Percentiles rank a stretch among this genome's conserved stretches.
Evolutionary conservation across 1,140 invertebrate species (phyloP).

Genomic region (Homalodisca vitripennis): DNA sequence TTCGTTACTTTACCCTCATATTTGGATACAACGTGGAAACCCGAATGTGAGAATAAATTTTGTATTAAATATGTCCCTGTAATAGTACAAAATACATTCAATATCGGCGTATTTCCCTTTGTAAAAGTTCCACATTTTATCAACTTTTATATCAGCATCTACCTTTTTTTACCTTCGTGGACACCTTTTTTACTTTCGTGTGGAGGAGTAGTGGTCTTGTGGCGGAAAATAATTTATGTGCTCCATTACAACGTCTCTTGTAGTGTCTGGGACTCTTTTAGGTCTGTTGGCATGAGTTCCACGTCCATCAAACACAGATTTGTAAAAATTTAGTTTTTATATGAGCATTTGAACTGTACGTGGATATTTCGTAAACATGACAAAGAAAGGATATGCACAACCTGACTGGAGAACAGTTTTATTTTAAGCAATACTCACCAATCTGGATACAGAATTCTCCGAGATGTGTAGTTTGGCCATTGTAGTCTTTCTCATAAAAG

Average conservation of each 20-base stretch:
- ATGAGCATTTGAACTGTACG: constrained; percentile 16
- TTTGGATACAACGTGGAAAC: too few relatives aligned
- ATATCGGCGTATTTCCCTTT: constrained; percentile 24
- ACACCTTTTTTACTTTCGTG: constrained; percentile 3
- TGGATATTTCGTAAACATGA: constrained; percentile 19
- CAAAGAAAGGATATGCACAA: background rate
- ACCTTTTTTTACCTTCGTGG: too few relatives aligned
- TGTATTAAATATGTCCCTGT: constrained; percentile 26
- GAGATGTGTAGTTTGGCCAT: background rate
- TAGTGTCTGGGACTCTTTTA: background rate
- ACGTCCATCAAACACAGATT: constrained; percentile 10
- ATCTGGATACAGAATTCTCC: background rate
- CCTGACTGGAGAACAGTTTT: background rate
- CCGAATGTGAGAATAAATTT: constrained; percentile 29
- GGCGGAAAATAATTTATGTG: constrained; percentile 21
- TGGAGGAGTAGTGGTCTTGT: constrained; percentile 22
- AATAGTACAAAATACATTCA: constrained; percentile 7
- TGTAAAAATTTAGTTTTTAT: constrained; percentile 15
- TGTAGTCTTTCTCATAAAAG: constrained; percentile 12
- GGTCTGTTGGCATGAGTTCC: constrained; percentile 24
- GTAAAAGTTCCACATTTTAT: too few relatives aligned
- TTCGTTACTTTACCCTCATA: too few relatives aligned
- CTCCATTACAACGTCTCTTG: constrained; percentile 16
- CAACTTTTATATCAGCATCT: constrained; percentile 19
- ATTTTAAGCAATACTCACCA: background rate